Base-by-base conservation (phyloP, 2,888 invertebrate genomes). In the Habrosyne pyritoides region DNA sequence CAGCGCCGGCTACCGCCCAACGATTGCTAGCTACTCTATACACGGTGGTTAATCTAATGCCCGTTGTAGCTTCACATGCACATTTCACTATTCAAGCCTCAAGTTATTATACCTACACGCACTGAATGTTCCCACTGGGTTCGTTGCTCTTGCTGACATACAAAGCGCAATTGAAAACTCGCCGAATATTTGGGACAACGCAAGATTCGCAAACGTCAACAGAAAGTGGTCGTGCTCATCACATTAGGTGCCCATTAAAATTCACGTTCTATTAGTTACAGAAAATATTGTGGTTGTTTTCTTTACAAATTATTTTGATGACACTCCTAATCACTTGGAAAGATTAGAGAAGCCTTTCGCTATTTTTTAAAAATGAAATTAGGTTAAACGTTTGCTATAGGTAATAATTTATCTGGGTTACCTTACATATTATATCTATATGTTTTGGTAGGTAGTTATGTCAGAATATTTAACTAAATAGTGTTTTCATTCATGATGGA, bases 21-120 rank as follows among this genome's bases (percentile, higher is more conserved):
- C 60, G 57, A 65, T 73, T 67, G 59, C 69, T 72, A 53, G 58
- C 63, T 57, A 56, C 62, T 57, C 65, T 64, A 61, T 62, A 62
- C 63, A 52, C 61, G 56, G 64, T 74, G 66, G 71, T 77, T 78
- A 81, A 64, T 63, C 60, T 77, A 80, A 79, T 81, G 75, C 71
- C 76, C 57, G 73, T 75, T 65, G 73, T 71, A 63, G 60, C 69
- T 66, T 61, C 56, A 69, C 72, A 70, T 77, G 73, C 74, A 68
- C 66, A 75, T 76, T 75, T 75, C 66, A 59, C 68, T 60, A 72
- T 69, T 73, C 66, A 71, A 73, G 69, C 67, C 61, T 67, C 66
- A 75, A 73, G 68, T 75, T 69, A 67, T 68, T 66, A 60, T 70
- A 53, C 48, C 28, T 54, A 33, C 76, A 81, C 73, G 79, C 79